Evolutionary conservation across 2,113 vertebrate species (phyloP), one percentile per base, ranked within the genome.

Genomic region (Sinosuthora webbiana): DNA sequence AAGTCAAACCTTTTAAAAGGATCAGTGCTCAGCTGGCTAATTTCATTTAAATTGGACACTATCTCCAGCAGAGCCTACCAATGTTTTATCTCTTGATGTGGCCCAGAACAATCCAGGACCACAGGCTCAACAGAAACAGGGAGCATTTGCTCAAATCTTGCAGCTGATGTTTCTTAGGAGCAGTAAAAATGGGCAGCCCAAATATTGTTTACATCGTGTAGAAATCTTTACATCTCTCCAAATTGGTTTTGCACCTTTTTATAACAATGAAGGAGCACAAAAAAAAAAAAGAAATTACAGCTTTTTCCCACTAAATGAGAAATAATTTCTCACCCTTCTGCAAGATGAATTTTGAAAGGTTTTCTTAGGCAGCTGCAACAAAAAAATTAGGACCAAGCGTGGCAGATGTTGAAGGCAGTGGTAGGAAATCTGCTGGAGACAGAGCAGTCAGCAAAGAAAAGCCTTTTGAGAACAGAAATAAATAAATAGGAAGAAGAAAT

Each of bases 21-120:
- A 88, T 92, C 82, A 80, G 82, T 63, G 79, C 85, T 93, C 28
- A 13, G 88, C 63, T 85, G 93, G 90, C 92, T 95, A 83, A 95
- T 94, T 93, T 88, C 76, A 74, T 96, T 90, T 93, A 95, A 96
- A 96, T 93, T 91, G 87, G 90, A 90, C 59, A 8, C 35, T 55
- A 74, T 39, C 87, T 97, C 95, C 96, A 96, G 90, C 87, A 94
- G 92, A 96, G 92, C 52, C 87, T 81, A 93, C 82, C 87, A 41
- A 63, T 37, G 63, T 57, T 92, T 90, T 78, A 22, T 63, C 60
- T 86, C 94, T 89, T 83, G 88, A 78, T 92, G 85, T 70, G 63
- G 71, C 92, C 68, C 79, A 14, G 78, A 95, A 30, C 85, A 70
- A 86, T 86, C 67, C 79, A 70, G 35, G 86, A 86, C 30, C 78